These are phyloP conservation scores for Diadophis punctatus DNA, from an alignment of 2,113 vertebrate genomes.

Conservation along the genomic window DNA sequence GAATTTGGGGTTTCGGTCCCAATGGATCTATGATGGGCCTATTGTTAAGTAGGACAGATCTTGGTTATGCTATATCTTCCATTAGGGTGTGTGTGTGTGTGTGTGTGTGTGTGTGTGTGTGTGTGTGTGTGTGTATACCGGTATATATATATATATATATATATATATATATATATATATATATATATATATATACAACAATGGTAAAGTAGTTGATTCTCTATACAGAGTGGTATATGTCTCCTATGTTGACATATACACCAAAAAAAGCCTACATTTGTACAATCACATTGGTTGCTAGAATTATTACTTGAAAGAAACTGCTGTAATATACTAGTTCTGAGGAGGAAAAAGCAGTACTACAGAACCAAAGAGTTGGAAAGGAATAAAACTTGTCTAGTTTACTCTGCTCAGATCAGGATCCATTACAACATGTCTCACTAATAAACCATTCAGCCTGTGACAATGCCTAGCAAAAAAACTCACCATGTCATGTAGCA, in stretches of 20 bases:
- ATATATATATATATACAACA: not conserved
- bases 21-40: not conserved
- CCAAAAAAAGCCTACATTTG: not conserved
- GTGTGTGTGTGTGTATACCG: too few relatives aligned
- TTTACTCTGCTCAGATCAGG: not conserved
- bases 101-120: too few relatives aligned
- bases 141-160: too few relatives aligned
- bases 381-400: not conserved
- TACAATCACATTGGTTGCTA: not conserved
- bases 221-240: not conserved
- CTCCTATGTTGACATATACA: not conserved
- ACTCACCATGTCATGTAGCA: not conserved
- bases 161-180: too few relatives aligned
- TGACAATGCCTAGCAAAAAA: not conserved
- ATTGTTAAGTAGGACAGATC: not conserved
- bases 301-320: not conserved
- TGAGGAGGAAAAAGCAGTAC: not conserved
- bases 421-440: not conserved
- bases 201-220: not conserved
- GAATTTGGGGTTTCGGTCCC: not conserved
- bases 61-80: too few relatives aligned
- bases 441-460: not conserved
- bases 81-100: too few relatives aligned
- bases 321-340: not conserved
- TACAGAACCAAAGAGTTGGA: not conserved